These are phyloP conservation scores for Pyrocoelia pectoralis DNA, from an alignment of 2,888 invertebrate species.

Conservation along the genomic window DNA sequence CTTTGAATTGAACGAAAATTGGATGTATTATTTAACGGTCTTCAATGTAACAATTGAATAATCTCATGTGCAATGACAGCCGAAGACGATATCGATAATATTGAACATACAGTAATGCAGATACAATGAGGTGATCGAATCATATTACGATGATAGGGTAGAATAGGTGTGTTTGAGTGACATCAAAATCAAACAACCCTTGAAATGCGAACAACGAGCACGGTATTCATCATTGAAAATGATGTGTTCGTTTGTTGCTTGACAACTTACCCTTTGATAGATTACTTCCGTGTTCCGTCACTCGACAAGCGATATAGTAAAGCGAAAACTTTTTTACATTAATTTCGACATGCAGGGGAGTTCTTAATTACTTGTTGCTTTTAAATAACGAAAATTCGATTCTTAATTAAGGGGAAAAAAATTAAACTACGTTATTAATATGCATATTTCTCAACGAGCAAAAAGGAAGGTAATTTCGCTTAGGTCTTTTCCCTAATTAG, in stretches of 20 bases:
- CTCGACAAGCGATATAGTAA: background rate
- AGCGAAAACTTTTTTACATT: background rate
- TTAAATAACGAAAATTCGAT: background rate
- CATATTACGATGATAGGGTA: background rate
- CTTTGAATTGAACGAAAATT: too few species aligned
- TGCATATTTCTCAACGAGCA: background rate
- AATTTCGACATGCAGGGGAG: background rate
- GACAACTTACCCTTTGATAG: background rate
- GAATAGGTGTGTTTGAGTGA: background rate
- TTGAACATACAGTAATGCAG: background rate
- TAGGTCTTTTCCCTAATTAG: conserved; percentile 23
- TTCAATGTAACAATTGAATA: too few species aligned
- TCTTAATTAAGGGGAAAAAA: background rate
- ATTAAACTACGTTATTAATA: background rate
- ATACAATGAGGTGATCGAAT: background rate
- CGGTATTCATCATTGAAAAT: background rate
- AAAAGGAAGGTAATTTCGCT: background rate
- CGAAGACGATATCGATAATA: background rate
- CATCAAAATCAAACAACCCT: conserved; percentile 8
- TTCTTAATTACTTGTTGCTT: background rate
- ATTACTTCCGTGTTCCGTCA: conserved; percentile 5
- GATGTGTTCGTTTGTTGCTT: conserved; percentile 8
- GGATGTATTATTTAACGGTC: too few species aligned
- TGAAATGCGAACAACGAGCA: conserved; percentile 2
- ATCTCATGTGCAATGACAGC: too few species aligned